phyloP scores from a whole-genome alignment of 1,140 invertebrate genomes.

The Maniola jurtina region DNA sequence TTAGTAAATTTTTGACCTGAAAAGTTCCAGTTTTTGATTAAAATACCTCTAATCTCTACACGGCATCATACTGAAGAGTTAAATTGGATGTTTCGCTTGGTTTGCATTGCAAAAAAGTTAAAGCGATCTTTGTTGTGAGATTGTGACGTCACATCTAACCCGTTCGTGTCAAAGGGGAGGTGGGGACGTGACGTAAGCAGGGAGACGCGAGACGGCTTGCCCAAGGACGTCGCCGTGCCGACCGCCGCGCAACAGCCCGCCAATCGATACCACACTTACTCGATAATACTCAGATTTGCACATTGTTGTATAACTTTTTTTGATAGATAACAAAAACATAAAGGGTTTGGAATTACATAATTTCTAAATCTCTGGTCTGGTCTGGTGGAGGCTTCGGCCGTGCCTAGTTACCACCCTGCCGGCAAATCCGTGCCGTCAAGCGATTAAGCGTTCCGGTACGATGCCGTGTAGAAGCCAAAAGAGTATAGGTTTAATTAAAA shows the following conservation, averaged over 20 bases:
- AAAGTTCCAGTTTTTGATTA: too few species aligned
- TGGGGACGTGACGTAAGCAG: slow-evolving; percentile 56
- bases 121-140: slow-evolving; percentile 13
- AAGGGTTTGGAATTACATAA: too few species aligned
- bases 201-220: slow-evolving; percentile 52
- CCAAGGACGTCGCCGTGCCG: slow-evolving; percentile 73
- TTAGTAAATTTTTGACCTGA: too few species aligned
- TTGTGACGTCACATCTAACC: slow-evolving; percentile 59
- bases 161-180: slow-evolving; percentile 52
- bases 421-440: too few species aligned
- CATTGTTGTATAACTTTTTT: slow-evolving; percentile 4
- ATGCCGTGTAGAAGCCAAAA: too few species aligned
- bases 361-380: too few species aligned
- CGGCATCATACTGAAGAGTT: neutral
- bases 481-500: too few species aligned
- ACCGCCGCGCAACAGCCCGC: slow-evolving; percentile 62
- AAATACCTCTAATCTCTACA: neutral
- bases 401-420: too few species aligned
- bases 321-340: neutral
- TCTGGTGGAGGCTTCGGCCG: too few species aligned
- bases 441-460: too few species aligned
- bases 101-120: neutral
- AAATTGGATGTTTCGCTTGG: too few species aligned
- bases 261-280: slow-evolving; percentile 57
- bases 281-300: slow-evolving; percentile 22